Evolutionary conservation across 2,888 invertebrate species (phyloP), one percentile per base, ranked within the genome.

Genomic region (Trichopoda pennipes): DNA sequence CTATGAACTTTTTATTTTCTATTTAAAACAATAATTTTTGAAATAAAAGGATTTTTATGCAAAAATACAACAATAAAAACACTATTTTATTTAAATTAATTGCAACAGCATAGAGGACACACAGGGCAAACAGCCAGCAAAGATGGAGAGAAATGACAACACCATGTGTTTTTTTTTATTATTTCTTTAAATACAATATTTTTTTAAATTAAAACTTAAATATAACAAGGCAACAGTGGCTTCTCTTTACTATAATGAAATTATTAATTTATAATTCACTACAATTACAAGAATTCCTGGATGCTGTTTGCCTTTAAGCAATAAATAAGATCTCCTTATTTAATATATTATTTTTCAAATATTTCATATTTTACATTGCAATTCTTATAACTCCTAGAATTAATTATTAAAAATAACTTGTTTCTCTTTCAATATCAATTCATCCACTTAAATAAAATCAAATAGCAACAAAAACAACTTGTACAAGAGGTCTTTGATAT

Each of bases 401-500:
- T 70, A 70, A 64, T 72, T 66, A 72, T 66, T 16, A 6, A 4
- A 16, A 58, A 51, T 64, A 42, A 55, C 3, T 55, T 47, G 23
- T 14, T 7, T 21, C 66, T 53, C 17, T 53, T 51, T 23, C 23
- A 23, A 49, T 6, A 55, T 23, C 16, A 12, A 14, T 17, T 64
- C 9, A 55, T 23, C 16, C n/a, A 14, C 21, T 64, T 35, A 21
- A n/a, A 42, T 56, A 23, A n/a, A 64, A 38, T 17, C 47, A 35
- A 49, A 23, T 16, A 19, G 60, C 51, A 68, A 51, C 9, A 55
- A 28, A 19, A 61, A 23, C 51, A 61, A 23, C 51, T 69, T 55
- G 12, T 23, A 47, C 21, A 44, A 53, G 42, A 12, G 42, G 63
- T 70, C 58, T 80, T 69, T 80, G 55, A 72, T 81, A 61, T 68